Percentiles rank a stretch among this genome's conserved stretches.
Evolutionary conservation across 2,888 invertebrate species (phyloP).

Genomic region (Philaethria dido): DNA sequence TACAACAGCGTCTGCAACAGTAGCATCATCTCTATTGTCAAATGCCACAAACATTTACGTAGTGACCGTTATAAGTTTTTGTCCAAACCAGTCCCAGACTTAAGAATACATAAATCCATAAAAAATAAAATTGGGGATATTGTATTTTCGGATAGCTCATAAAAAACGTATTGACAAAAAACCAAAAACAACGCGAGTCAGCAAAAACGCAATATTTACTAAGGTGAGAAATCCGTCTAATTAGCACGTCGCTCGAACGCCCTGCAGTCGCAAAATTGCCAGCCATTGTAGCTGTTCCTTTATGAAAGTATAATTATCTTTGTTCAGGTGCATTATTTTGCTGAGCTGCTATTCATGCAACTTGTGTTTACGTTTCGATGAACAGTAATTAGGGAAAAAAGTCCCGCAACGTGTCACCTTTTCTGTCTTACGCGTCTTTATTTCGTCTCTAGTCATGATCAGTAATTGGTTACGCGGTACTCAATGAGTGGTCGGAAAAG

Average conservation of each 20-base stretch:
- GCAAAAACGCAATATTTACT: conserved; percentile 57
- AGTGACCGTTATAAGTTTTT: conserved; percentile 22
- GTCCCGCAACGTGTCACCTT: conserved; percentile 46
- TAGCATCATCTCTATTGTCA: conserved; percentile 5
- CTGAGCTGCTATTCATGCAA: conserved; percentile 64
- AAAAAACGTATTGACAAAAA: conserved; percentile 34
- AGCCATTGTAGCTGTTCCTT: conserved; percentile 63
- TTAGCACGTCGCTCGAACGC: conserved; percentile 66
- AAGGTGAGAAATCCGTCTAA: conserved; percentile 81
- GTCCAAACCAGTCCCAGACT: conserved; percentile 10
- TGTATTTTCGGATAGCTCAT: conserved; percentile 11
- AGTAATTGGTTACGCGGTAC: conserved; percentile 62
- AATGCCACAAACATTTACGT: conserved; percentile 11
- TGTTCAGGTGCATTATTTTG: conserved; percentile 73
- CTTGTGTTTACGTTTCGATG: conserved; percentile 71
- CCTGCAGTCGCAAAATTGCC: conserved; percentile 61
- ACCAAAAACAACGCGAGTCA: conserved; percentile 37
- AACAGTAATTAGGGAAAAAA: conserved; percentile 67
- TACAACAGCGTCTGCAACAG: not conserved
- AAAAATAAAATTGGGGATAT: conserved; percentile 18
- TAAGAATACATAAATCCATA: conserved; percentile 21
- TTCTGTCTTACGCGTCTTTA: not conserved
- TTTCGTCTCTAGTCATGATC: conserved; percentile 62
- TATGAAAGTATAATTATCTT: conserved; percentile 76
- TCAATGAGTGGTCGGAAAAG: conserved; percentile 24